Conservation (phyloP, 1,140 invertebrate genomes). For the Bombus fervidus region DNA sequence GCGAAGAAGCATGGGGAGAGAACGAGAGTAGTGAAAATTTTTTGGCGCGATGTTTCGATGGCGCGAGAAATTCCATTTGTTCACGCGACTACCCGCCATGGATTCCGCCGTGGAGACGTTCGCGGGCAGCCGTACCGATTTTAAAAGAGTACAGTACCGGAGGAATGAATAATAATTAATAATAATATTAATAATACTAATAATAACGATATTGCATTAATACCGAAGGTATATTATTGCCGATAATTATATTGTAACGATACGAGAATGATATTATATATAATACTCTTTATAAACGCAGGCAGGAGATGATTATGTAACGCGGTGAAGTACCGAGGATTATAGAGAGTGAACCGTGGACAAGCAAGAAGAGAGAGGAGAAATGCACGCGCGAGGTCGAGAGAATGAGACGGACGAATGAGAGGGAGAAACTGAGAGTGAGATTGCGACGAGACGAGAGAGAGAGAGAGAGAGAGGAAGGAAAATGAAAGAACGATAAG, state of each 20-base stretch:
- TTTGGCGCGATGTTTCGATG: not conserved
- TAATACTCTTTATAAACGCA: slow-evolving; percentile 78
- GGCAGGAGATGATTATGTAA: slow-evolving; percentile 43
- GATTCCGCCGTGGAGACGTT: not conserved
- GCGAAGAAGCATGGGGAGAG: too few species aligned
- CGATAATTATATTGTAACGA: slow-evolving; percentile 77
- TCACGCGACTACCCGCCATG: slow-evolving; percentile 13
- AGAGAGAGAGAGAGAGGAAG: not conserved
- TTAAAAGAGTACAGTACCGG: slow-evolving; percentile 43
- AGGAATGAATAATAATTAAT: slow-evolving; percentile 52
- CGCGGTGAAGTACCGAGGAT: slow-evolving; percentile 31
- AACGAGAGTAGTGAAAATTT: not conserved
- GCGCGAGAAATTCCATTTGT: slow-evolving; percentile 48
- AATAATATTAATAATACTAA: slow-evolving; percentile 57
- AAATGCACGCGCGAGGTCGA: not conserved
- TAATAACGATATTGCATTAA: slow-evolving; percentile 67
- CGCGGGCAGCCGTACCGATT: slow-evolving; percentile 30
- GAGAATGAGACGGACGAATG: not conserved
- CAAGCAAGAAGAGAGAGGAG: not conserved
- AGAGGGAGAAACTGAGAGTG: not conserved
- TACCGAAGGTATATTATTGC: slow-evolving; percentile 76
- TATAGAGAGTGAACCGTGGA: not conserved
- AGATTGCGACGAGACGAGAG: not conserved
- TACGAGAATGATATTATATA: slow-evolving; percentile 78
- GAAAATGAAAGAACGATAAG: slow-evolving; percentile 48